A percentile compares a stretch with the other conserved stretches of the same genome.
Conservation (phyloP, 2,797 vertebrate species). For the Lateolabrax maculatus region DNA sequence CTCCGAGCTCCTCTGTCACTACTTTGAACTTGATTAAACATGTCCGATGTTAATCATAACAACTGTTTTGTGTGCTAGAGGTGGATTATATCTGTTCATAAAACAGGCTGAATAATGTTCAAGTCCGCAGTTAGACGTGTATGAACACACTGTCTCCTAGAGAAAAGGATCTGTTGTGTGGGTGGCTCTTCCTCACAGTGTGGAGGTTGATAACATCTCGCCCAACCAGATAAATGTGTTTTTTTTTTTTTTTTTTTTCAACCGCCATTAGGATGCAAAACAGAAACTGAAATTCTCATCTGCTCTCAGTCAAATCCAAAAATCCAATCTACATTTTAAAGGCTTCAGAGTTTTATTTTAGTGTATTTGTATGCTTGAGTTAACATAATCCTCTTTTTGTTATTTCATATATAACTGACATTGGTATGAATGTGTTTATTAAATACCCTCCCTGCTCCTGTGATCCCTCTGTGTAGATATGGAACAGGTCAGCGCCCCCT, state of each 20-base stretch:
- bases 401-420: background rate
- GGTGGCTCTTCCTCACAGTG: slow-evolving; percentile 69
- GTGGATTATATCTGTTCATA: slow-evolving; percentile 34
- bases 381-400: background rate
- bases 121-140: slow-evolving; percentile 51
- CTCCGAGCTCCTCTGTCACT: background rate
- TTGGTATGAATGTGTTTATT: background rate
- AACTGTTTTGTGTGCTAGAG: slow-evolving; percentile 19
- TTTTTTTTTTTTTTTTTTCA: slow-evolving; percentile 72
- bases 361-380: background rate
- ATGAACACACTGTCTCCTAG: slow-evolving; percentile 62
- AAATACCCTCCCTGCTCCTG: background rate
- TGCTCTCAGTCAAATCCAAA: background rate
- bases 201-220: slow-evolving; percentile 67
- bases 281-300: slow-evolving; percentile 35
- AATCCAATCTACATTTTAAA: background rate
- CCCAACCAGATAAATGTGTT: slow-evolving; percentile 72
- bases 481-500: slow-evolving; percentile 83
- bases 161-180: slow-evolving; percentile 73
- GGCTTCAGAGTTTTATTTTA: background rate
- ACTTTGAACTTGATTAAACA: slow-evolving; percentile 42
- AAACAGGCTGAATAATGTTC: slow-evolving; percentile 29
- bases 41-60: slow-evolving; percentile 35
- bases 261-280: slow-evolving; percentile 46
- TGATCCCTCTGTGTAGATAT: slow-evolving; percentile 79